Base-by-base conservation (phyloP, 2,113 vertebrate species). In the Brienomyrus brachyistius region DNA sequence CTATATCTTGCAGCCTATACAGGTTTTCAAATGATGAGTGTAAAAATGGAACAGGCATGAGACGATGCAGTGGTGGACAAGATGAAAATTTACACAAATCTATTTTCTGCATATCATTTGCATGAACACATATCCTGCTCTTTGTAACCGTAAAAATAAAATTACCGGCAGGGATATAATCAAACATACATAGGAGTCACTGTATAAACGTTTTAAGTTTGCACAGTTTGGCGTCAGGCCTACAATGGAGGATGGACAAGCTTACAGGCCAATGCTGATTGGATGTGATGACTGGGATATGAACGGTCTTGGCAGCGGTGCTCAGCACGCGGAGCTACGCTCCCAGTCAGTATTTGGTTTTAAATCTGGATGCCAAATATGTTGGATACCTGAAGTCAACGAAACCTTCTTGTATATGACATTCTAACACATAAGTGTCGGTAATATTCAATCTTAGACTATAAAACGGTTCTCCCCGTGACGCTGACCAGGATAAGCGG, bases 321-420 rank as follows among this genome's bases (percentile, higher is more conserved):
- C 89, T 7, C 43, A 5, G 31, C 17, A 89, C 48, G 74, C 51
- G 23, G 50, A 91, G 54, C 77, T 91, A 87, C 90, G 35, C 86
- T 89, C 66, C 83, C 91, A 89, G 89, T 91, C 90, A 91, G 91
- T 92, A 88, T 93, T 91, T 94, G 89, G 92, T 93, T 92, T 94
- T 91, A 86, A 94, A 92, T 89, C 93, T 77, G 90, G 90, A 56
- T 89, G 89, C 84, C 92, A 90, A 90, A 92, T 90, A 89, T 74
- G 88, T 80, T 17, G 21, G 88, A 91, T 92, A 91, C 88, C 52
- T 85, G 88, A 92, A 93, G 82, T 86, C 51, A 70, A 31, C n/a
- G 62, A 70, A 70, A 27, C 43, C 4, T 88, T 15, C 31, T 47
- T 47, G 43, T 27, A 31, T 9, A 35, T 43, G 23, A 5, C 21